phyloP scores from a whole-genome alignment of 1,140 invertebrate species.

The Leptinotarsa undecemlineata region DNA sequence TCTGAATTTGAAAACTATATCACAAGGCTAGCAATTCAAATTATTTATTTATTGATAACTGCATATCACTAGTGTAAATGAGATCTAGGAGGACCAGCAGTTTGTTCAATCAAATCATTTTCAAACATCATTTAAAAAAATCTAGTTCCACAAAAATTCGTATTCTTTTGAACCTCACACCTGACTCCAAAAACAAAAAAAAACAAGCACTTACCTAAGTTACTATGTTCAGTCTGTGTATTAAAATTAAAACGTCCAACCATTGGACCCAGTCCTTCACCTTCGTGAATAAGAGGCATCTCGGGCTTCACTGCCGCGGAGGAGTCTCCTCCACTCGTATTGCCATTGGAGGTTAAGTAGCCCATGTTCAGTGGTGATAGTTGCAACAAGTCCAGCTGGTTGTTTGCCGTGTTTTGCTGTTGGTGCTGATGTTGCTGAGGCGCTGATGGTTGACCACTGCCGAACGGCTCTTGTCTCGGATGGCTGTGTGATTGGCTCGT shows the following conservation, averaged over 20 bases:
- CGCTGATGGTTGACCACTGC: not conserved
- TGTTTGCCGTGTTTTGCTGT: conserved; percentile 6
- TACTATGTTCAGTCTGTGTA: conserved; percentile 30
- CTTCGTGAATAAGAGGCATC: conserved; percentile 29
- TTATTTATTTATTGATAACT: no score
- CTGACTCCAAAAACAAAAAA: not conserved
- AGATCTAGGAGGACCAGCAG: no score
- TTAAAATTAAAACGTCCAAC: conserved; percentile 32
- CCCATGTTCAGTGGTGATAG: conserved; percentile 25
- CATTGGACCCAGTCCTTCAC: conserved; percentile 34
- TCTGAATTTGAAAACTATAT: no score
- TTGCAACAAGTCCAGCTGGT: conserved; percentile 29
- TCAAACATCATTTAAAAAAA: no score
- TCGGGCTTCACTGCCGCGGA: conserved; percentile 11
- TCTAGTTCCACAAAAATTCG: no score
- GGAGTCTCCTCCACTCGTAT: not conserved
- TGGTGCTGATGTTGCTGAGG: not conserved
- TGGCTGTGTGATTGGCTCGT: conserved; percentile 1
- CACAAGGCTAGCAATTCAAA: no score
- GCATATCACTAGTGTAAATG: no score
- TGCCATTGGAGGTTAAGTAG: not conserved
- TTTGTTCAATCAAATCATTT: no score
- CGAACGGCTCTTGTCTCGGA: not conserved
- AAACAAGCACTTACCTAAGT: conserved; percentile 20
- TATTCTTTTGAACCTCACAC: no score